Evolutionary conservation across 2,797 vertebrate species (phyloP).

Genomic region (Distichodus sexfasciatus): DNA sequence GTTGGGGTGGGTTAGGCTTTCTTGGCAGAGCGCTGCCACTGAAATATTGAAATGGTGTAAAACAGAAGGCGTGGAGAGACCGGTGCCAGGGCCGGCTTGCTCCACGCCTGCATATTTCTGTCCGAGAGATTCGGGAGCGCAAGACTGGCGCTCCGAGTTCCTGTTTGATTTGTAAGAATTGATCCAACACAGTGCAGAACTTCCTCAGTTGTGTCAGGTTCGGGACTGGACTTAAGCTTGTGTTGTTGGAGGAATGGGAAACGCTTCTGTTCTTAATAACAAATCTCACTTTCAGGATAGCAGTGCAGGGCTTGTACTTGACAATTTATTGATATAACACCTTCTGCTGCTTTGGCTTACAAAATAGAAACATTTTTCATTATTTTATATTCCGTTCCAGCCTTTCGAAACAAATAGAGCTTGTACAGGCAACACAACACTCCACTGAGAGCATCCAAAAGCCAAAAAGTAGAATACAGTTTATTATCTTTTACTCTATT

Average conservation of each 20-base stretch:
- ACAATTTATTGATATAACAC: too few relatives aligned
- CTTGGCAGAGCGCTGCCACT: conserved; percentile 39
- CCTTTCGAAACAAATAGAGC: too few relatives aligned
- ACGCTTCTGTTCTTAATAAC: background rate
- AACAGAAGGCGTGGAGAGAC: conserved; percentile 38
- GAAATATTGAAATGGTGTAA: conserved; percentile 44
- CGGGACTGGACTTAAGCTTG: background rate
- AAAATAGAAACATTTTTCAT: too few relatives aligned
- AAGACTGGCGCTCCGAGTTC: conserved; percentile 13
- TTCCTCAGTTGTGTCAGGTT: background rate
- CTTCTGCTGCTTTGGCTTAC: too few relatives aligned
- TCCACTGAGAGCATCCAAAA: too few relatives aligned
- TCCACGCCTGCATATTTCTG: conserved; percentile 14
- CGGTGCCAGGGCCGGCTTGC: conserved; percentile 30
- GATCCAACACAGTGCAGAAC: background rate
- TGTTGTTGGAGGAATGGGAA: background rate
- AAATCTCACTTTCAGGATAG: background rate
- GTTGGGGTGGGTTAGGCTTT: conserved; percentile 28
- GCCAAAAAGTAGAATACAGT: too few relatives aligned
- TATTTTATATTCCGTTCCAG: too few relatives aligned
- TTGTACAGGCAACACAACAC: too few relatives aligned
- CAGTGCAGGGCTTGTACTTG: background rate
- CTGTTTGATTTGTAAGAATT: conserved; percentile 19
- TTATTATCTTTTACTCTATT: too few relatives aligned
- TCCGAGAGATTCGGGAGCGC: conserved; percentile 15